A percentile compares a stretch with the other conserved stretches of the same genome.
Evolutionary conservation across 2,888 invertebrate species (phyloP).

Genomic region (Meghimatium bilineatum): DNA sequence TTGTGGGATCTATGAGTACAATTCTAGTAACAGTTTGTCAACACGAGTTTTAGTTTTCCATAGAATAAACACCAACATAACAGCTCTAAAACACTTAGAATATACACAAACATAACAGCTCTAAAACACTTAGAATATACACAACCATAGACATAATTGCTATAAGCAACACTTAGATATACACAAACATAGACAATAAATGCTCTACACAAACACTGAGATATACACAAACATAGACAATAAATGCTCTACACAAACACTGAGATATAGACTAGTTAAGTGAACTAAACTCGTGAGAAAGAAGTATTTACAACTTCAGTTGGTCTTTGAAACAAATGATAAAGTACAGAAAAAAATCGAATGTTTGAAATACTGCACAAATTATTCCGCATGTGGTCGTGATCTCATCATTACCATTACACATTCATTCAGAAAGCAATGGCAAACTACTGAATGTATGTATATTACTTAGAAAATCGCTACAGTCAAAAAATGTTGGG

Average conservation of each 20-base stretch:
- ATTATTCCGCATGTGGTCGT: not conserved
- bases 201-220: not conserved
- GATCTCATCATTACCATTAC: no score
- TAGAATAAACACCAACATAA: no score
- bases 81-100: no score
- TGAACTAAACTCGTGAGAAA: no score
- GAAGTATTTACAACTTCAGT: not conserved
- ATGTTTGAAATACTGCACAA: not conserved
- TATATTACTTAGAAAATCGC: no score
- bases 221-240: not conserved
- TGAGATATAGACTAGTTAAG: not conserved
- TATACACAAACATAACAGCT: no score
- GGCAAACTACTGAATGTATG: no score
- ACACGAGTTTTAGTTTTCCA: not conserved
- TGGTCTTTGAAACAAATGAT: not conserved
- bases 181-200: no score
- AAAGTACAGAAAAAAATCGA: not conserved
- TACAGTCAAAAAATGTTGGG: no score
- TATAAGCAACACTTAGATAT: not conserved
- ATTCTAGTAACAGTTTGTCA: not conserved
- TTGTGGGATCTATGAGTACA: not conserved
- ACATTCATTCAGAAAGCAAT: no score
- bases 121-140: no score
- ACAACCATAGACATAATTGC: no score
- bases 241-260: not conserved